Percentiles rank a stretch among this genome's conserved stretches.
Conservation (phyloP, 2,888 invertebrate species). For the Epinotia brunnichana region DNA sequence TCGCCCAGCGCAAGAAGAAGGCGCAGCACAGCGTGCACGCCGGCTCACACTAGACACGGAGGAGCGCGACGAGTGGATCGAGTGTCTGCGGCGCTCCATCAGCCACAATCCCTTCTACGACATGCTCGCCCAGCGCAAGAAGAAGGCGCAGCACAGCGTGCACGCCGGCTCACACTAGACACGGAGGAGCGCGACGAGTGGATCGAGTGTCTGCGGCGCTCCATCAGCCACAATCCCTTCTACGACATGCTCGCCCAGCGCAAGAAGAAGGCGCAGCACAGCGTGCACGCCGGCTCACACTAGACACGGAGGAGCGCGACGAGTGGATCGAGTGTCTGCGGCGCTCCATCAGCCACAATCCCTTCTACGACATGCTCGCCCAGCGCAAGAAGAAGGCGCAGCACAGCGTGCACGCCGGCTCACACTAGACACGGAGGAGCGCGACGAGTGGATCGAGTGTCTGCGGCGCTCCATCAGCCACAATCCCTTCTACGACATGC, state of each 20-base stretch:
- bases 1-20: constrained; percentile 96
- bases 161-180: constrained; percentile 68
- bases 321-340: constrained; percentile 98
- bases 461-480: constrained; percentile 97
- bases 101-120: constrained; percentile 99
- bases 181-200: constrained; percentile 92
- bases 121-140: constrained; percentile 96
- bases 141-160: constrained; percentile 91
- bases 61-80: constrained; percentile 98
- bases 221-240: constrained; percentile 99
- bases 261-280: constrained; percentile 95
- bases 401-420: constrained; percentile 74
- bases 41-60: constrained; percentile 62
- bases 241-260: constrained; percentile 98
- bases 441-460: constrained; percentile 98
- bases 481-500: constrained; percentile 99
- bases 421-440: constrained; percentile 66
- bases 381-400: constrained; percentile 97
- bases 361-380: constrained; percentile 99
- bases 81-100: constrained; percentile 96
- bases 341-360: constrained; percentile 97
- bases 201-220: constrained; percentile 97
- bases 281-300: constrained; percentile 66
- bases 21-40: constrained; percentile 87
- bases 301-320: constrained; percentile 82